These are phyloP conservation scores for Acleris emargana DNA, from an alignment of 2,888 invertebrate genomes.

Conservation along the genomic window DNA sequence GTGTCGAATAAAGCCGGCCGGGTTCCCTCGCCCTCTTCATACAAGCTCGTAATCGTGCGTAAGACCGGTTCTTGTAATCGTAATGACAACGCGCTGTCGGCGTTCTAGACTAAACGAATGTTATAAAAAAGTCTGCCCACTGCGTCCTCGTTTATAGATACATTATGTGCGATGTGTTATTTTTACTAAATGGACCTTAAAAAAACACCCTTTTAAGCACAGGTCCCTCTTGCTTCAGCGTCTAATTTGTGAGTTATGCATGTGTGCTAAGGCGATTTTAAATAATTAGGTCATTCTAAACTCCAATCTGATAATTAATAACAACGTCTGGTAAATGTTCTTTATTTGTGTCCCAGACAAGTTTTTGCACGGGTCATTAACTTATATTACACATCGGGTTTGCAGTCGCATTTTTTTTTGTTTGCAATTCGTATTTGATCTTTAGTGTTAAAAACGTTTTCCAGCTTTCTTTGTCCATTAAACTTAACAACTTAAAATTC, in stretches of 20 bases:
- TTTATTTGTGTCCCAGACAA: constrained; percentile 9
- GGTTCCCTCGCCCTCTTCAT: constrained; percentile 30
- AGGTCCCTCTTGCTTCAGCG: too few relatives aligned
- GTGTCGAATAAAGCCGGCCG: constrained; percentile 25
- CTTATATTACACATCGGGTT: constrained; percentile 17
- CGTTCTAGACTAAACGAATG: constrained; percentile 35
- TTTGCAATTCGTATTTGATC: constrained; percentile 23
- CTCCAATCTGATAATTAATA: background rate
- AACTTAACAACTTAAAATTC: background rate
- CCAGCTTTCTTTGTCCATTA: background rate
- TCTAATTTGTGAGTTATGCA: too few relatives aligned
- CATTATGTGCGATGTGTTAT: background rate
- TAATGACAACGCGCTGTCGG: constrained; percentile 37
- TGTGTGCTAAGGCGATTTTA: background rate
- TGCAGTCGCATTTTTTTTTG: constrained; percentile 15
- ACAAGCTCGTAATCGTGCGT: constrained; percentile 36
- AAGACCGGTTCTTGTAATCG: constrained; percentile 39
- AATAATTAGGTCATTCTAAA: background rate
- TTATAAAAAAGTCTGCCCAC: constrained; percentile 19
- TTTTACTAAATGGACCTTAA: too few relatives aligned
- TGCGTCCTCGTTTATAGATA: background rate
- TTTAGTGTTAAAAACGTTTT: constrained; percentile 7
- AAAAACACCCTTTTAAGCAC: too few relatives aligned
- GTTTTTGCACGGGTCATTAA: constrained; percentile 32
- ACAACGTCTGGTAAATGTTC: constrained; percentile 5